A percentile compares a stretch with the other conserved stretches of the same genome.
phyloP scores from a whole-genome alignment of 2,888 invertebrate genomes.

The Ptychoptera albimana region DNA sequence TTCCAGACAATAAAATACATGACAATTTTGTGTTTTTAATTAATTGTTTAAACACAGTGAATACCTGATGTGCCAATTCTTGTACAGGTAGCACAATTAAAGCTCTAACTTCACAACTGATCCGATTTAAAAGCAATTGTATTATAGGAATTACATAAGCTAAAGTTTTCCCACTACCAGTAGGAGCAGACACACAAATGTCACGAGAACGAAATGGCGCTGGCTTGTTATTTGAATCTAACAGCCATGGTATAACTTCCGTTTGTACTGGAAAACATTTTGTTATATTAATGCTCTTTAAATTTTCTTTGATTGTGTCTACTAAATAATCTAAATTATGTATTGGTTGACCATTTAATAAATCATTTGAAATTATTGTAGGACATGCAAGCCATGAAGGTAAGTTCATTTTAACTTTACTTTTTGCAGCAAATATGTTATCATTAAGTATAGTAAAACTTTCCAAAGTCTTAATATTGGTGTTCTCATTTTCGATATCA shows the following conservation, averaged over 20 bases:
- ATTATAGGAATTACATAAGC: conserved; percentile 86
- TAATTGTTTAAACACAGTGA: conserved; percentile 61
- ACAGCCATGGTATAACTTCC: conserved; percentile 59
- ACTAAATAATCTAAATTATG: conserved; percentile 34
- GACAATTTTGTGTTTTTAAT: conserved; percentile 48
- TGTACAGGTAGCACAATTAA: conserved; percentile 86
- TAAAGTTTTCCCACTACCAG: conserved; percentile 94
- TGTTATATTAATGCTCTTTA: conserved; percentile 53
- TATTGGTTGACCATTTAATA: conserved; percentile 35
- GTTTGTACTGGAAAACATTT: conserved; percentile 78
- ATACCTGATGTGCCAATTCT: conserved; percentile 81
- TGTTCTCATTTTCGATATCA: conserved; percentile 10
- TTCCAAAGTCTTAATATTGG: conserved; percentile 10
- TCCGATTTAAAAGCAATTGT: conserved; percentile 46
- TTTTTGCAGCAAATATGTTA: conserved; percentile 39
- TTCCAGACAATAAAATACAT: conserved; percentile 53
- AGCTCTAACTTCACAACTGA: conserved; percentile 56
- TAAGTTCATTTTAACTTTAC: conserved; percentile 53
- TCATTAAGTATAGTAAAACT: conserved; percentile 52
- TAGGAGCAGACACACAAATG: conserved; percentile 91
- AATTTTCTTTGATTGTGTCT: conserved; percentile 35
- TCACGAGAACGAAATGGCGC: conserved; percentile 62
- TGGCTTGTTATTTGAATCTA: conserved; percentile 43
- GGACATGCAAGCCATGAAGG: conserved; percentile 82
- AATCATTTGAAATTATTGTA: conserved; percentile 54